These are phyloP conservation scores for Drosophila ficusphila DNA, from an alignment of 1,140 invertebrate genomes.

Conservation along the genomic window DNA sequence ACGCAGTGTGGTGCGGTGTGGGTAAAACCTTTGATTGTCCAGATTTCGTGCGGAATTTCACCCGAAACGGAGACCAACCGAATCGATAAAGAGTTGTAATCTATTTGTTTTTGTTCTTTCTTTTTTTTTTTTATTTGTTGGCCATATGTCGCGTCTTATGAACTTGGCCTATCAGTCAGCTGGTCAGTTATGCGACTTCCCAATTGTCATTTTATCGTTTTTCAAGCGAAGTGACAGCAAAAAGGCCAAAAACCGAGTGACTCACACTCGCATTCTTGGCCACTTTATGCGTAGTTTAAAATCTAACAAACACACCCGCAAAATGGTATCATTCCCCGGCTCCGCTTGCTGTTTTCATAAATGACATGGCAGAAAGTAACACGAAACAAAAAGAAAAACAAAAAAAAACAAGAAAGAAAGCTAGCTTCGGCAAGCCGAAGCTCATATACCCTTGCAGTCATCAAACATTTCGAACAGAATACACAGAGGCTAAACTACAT, in stretches of 20 bases:
- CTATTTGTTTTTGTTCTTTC: no score
- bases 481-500: no score
- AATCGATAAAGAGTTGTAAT: slow-evolving; percentile 17
- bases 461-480: no score
- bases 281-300: slow-evolving; percentile 3
- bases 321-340: slow-evolving; percentile 18
- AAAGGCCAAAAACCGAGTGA: neutral
- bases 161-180: slow-evolving; percentile 18
- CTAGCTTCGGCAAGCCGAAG: no score
- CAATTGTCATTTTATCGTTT: neutral
- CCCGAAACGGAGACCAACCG: neutral
- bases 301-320: slow-evolving; percentile 1
- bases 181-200: slow-evolving; percentile 20
- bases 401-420: neutral
- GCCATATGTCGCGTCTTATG: slow-evolving; percentile 25
- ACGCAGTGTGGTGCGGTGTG: slow-evolving; percentile 5
- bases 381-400: slow-evolving; percentile 10
- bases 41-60: neutral
- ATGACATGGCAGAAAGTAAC: slow-evolving; percentile 27
- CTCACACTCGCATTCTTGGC: neutral
- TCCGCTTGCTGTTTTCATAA: slow-evolving; percentile 14
- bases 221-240: neutral
- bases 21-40: neutral
- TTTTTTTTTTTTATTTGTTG: neutral
- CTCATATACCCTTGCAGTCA: no score